A percentile compares a stretch with the other conserved stretches of the same genome.
Evolutionary conservation across 2,113 vertebrate genomes (phyloP).

Genomic region (Phoxinus phoxinus): DNA sequence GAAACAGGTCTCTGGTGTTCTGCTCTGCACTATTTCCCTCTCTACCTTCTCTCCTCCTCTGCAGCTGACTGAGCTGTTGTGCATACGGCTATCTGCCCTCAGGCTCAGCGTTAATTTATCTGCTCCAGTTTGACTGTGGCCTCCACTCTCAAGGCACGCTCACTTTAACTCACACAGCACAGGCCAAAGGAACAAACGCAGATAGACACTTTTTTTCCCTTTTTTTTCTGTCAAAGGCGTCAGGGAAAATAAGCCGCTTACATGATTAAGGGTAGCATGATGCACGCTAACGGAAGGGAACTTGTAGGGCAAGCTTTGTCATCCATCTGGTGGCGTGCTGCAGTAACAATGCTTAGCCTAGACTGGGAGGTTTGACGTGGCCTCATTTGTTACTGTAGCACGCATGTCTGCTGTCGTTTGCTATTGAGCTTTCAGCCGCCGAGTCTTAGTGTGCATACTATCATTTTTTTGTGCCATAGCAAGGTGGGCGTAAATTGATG

Average conservation of each 20-base stretch:
- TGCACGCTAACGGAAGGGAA: background rate
- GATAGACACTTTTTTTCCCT: background rate
- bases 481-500: slow-evolving; percentile 30
- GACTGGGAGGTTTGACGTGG: slow-evolving; percentile 24
- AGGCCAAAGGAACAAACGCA: slow-evolving; percentile 22
- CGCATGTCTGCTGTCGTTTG: slow-evolving; percentile 30
- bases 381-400: slow-evolving; percentile 37
- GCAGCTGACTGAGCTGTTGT: slow-evolving; percentile 38
- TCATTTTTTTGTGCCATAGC: slow-evolving; percentile 48
- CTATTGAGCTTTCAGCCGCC: slow-evolving; percentile 53
- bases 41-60: slow-evolving; percentile 19
- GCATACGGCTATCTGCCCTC: slow-evolving; percentile 19
- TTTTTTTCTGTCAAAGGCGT: background rate
- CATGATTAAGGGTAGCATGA: slow-evolving; percentile 14
- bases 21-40: slow-evolving; percentile 18
- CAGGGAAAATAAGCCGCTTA: slow-evolving; percentile 17
- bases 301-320: background rate
- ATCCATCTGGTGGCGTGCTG: slow-evolving; percentile 38
- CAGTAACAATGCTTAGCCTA: slow-evolving; percentile 17
- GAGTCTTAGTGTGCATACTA: slow-evolving; percentile 51
- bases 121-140: slow-evolving; percentile 18
- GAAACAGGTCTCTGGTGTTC: slow-evolving; percentile 42
- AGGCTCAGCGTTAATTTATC: slow-evolving; percentile 36
- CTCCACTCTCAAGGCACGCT: slow-evolving; percentile 1
- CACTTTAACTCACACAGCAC: slow-evolving; percentile 19